Evolutionary conservation across 2,113 vertebrate genomes (phyloP), one percentile per base, ranked within the genome.

Genomic region (Microcebus lehilahytsara): DNA sequence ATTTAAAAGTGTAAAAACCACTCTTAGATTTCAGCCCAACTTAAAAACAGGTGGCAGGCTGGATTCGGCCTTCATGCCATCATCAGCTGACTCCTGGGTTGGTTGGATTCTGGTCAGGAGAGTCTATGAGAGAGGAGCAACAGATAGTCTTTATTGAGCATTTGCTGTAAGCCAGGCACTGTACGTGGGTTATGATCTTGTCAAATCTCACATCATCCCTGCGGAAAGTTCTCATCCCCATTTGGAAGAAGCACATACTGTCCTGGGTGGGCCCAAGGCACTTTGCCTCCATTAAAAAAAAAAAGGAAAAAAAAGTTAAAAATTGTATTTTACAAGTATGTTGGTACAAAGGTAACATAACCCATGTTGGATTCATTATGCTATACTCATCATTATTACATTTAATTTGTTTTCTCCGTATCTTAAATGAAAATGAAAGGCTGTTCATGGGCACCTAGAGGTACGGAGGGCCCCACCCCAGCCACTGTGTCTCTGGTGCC

Each of bases 381-480:
- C 12, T 37, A 3, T 8, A 87, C 25, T 34, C 40, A 34, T 69
- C 66, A 51, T 88, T 62, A 6, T 3, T n/a, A 51, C 17, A 34
- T 69, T 89, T 71, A 53, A 60, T 90, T 56, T 95, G 46, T 79
- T 95, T 34, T 34, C 23, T 89, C 71, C 30, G 22, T 30, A 34
- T 58, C 67, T 30, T 56, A 49, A 58, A 87, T 71, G 51, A 66
- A 88, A 56, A 25, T 17, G 51, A 25, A 56, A 72, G 22, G 49
- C 9, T 58, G 66, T 87, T 13, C 30, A 2, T 12, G 51, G 91
- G 66, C 42, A 60, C 46, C 46, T 13, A 0, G 22, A 11, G 27
- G 34, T 22, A 40, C 4, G 9, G 14, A 3, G 32, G 34, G 14
- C 7, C 60, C 60, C 12, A 1, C 5, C 60, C 49, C 9, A 2